Evolutionary conservation across 1,140 invertebrate species (phyloP), one percentile per base, ranked within the genome.

Genomic region (Trachymyrmex cornetzi): DNA sequence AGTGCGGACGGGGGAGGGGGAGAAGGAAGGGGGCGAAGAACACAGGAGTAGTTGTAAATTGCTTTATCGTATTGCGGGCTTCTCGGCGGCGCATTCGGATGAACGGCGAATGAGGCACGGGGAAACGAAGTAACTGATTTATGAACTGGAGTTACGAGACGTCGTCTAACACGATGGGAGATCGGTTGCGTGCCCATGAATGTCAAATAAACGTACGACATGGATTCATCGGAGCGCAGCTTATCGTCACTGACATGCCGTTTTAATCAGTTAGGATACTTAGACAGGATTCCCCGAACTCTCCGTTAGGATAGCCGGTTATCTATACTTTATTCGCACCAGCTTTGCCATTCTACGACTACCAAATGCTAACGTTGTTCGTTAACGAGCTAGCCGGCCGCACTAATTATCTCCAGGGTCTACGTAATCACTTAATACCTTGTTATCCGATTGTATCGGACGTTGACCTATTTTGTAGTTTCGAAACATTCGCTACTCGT

Each of bases 401-500:
- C 80, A 75, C 80, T 90, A 90, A 90, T 89, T 89, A 90, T 90
- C 88, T 24, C 59, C 84, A 71, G 88, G 67, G 88, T 85, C 55
- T 67, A 86, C 67, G 77, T 89, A 88, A 89, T 89, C 88, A 72
- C 88, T 90, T 90, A 90, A 90, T 90, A 86, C 84, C 74, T 86
- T 89, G 88, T 89, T 90, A 90, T 90, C 88, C 71, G 71, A 88
- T 89, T 89, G 84, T 72, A 86, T 86, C 61, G 77, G 84, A 50
- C 85, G 85, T 89, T 89, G 88, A 89, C 88, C 80, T 64, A 75
- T 89, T 90, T 89, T 87, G 71, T 77, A 69, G 48, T 88, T 90
- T 90, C 88, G 74, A 89, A 89, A 89, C 61, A 86, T 63, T 71
- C 24, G 67, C 34, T 11, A 38, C 19, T 44, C 64, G 22, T 55